phyloP scores from a whole-genome alignment of 2,797 vertebrate genomes.

The Crypturellus tataupa region DNA sequence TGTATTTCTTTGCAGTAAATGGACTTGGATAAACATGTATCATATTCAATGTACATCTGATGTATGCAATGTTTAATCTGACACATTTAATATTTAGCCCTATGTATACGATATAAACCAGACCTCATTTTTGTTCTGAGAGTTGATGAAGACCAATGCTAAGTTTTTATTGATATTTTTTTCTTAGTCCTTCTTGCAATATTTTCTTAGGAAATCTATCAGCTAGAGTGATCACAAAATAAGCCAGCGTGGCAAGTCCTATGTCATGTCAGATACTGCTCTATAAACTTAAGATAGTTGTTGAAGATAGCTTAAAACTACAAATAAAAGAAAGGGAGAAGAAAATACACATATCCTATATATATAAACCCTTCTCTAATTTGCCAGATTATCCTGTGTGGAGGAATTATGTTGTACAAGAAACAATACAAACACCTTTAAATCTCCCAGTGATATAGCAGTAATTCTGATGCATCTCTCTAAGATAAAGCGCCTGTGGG shows the following conservation, averaged over 20 bases:
- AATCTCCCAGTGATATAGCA: not conserved
- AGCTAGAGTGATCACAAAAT: not conserved
- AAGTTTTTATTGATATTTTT: not conserved
- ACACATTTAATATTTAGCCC: not conserved
- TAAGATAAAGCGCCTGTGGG: not conserved
- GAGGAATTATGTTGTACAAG: not conserved
- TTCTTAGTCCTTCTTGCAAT: not conserved
- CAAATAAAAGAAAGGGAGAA: not conserved
- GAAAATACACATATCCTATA: not conserved
- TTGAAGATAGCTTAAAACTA: no score
- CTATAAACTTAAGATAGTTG: not conserved
- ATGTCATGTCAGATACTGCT: not conserved
- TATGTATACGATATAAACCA: not conserved
- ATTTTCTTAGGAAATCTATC: not conserved
- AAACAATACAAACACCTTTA: not conserved
- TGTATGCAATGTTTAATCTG: not conserved
- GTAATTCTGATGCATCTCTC: not conserved
- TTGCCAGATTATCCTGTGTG: not conserved
- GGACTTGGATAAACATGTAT: not conserved
- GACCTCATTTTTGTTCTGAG: not conserved
- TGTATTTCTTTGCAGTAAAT: not conserved
- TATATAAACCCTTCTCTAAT: not conserved
- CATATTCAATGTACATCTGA: no score
- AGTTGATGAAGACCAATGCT: not conserved
- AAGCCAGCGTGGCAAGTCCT: not conserved